Conservation (phyloP, 92 coral and sea anemone genomes). For the Paramuricea clavata region DNA sequence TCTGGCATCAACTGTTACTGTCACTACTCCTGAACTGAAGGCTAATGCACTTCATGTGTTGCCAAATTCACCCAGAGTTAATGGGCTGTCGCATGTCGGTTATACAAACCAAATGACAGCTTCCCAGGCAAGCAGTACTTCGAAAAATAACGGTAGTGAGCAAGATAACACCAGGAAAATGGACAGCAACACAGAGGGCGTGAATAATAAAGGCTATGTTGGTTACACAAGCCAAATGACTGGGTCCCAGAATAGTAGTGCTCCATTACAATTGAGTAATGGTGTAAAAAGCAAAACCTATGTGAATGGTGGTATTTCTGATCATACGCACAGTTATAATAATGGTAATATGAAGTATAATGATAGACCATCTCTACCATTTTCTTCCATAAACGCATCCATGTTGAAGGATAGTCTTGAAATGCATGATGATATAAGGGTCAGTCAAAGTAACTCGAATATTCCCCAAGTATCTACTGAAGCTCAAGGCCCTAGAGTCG, state of each 20-base stretch:
- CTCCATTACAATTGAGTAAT: not conserved
- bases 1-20: not conserved
- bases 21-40: not conserved
- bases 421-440: not conserved
- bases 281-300: not conserved
- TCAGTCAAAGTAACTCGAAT: not conserved
- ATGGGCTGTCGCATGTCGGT: not conserved
- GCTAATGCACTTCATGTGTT: not conserved
- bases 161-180: not conserved
- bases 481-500: not conserved
- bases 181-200: not conserved
- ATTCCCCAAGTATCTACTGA: not conserved
- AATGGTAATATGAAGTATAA: not conserved
- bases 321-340: not conserved
- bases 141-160: not conserved
- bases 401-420: conserved; percentile 42
- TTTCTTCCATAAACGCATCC: conserved; percentile 23
- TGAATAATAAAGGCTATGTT: not conserved
- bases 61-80: not conserved
- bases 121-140: not conserved
- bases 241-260: not conserved
- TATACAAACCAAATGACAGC: not conserved
- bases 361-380: not conserved
- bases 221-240: not conserved
- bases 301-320: not conserved